Evolutionary conservation across 2,797 vertebrate genomes (phyloP).

Genomic region (Fringilla coelebs): DNA sequence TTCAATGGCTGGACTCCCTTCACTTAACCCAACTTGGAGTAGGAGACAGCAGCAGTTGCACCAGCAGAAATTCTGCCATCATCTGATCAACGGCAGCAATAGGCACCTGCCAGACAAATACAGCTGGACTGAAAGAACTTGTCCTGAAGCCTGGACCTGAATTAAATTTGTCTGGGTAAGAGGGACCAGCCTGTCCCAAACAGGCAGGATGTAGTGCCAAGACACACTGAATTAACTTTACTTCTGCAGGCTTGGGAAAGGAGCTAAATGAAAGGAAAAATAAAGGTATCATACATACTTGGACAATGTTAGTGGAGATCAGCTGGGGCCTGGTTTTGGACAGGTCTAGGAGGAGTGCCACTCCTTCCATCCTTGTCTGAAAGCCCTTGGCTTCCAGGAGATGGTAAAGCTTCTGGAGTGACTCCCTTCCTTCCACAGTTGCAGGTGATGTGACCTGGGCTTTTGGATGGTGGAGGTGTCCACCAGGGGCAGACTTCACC

Average conservation of each 20-base stretch:
- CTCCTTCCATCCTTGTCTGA: slow-evolving; percentile 51
- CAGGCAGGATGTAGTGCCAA: neutral
- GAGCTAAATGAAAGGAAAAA: no score
- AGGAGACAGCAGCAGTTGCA: neutral
- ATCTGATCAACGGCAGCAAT: neutral
- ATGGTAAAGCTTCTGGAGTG: slow-evolving; percentile 50
- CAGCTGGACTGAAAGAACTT: neutral
- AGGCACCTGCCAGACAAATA: neutral
- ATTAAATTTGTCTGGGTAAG: neutral
- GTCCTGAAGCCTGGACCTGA: neutral
- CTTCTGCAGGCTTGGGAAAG: no score
- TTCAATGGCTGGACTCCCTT: neutral
- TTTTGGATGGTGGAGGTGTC: neutral
- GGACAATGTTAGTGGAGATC: no score
- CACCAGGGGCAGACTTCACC: neutral
- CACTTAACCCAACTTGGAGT: neutral
- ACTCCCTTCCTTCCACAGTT: neutral
- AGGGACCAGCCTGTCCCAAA: neutral
- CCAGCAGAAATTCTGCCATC: neutral
- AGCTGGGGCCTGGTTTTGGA: no score
- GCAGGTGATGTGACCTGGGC: neutral
- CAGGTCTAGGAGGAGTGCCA: no score
- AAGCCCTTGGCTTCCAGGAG: slow-evolving; percentile 67
- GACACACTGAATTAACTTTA: neutral
- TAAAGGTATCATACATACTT: no score